Conservation (phyloP, 2,113 vertebrate genomes). For the Pluvianellus socialis region DNA sequence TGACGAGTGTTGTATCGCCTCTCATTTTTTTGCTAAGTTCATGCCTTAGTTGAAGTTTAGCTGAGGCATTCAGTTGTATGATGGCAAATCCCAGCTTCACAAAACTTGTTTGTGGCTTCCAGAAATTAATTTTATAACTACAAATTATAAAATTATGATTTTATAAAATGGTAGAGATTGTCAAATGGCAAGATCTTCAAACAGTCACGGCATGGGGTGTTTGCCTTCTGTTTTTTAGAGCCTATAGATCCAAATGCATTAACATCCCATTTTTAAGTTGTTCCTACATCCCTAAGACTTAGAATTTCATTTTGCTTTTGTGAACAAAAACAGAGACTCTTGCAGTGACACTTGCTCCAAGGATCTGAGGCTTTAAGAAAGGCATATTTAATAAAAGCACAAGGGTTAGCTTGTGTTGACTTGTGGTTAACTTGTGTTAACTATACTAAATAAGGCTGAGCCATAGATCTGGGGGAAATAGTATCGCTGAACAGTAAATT, state of each 20-base stretch:
- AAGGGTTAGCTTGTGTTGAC: neutral
- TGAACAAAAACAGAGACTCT: neutral
- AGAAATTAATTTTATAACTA: neutral
- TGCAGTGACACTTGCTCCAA: neutral
- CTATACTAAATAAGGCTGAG: neutral
- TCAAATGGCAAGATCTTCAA: neutral
- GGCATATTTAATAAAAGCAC: neutral
- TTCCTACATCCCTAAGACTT: neutral
- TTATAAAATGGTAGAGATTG: neutral
- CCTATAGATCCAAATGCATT: neutral
- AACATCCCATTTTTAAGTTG: neutral
- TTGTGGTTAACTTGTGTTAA: neutral
- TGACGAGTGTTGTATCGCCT: neutral
- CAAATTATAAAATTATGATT: neutral
- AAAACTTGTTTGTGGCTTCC: neutral
- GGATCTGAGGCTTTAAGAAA: neutral
- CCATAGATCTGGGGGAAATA: neutral
- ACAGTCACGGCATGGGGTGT: neutral
- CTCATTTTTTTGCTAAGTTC: neutral
- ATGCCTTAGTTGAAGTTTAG: neutral
- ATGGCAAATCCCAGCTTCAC: neutral
- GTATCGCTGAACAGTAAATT: neutral
- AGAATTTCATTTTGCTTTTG: neutral
- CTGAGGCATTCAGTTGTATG: neutral
- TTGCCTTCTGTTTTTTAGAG: neutral